Conservation (phyloP, 2,888 invertebrate species). For the Aspidapion aeneum region DNA sequence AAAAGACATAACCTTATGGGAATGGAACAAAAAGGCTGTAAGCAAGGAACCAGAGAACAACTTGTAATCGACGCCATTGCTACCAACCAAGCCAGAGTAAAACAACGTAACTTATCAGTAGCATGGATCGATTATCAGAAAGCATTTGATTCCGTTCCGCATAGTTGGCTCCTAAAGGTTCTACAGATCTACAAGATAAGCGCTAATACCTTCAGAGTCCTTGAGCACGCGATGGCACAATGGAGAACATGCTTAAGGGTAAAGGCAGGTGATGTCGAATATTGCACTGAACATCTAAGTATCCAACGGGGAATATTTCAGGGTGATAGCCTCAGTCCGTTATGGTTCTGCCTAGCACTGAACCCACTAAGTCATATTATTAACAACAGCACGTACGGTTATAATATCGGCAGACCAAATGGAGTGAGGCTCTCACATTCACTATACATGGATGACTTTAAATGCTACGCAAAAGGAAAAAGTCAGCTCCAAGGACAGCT, state of each 20-base stretch:
- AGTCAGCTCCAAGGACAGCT: too few relatives aligned
- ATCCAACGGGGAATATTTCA: slow-evolving; percentile 3
- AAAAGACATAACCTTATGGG: not conserved
- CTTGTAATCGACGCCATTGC: not conserved
- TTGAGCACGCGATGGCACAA: not conserved
- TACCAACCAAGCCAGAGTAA: not conserved
- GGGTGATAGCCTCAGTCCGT: slow-evolving; percentile 2
- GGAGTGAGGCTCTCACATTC: too few relatives aligned
- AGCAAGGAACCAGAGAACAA: not conserved
- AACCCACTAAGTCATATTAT: not conserved
- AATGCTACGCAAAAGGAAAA: too few relatives aligned
- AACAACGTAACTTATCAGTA: not conserved
- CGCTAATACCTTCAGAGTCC: not conserved
- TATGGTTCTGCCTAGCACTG: slow-evolving; percentile 6
- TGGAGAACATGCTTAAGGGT: too few relatives aligned
- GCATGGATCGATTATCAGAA: slow-evolving; percentile 3
- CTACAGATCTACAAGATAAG: not conserved
- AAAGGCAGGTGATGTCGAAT: not conserved
- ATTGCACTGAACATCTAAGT: not conserved
- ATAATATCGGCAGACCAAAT: too few relatives aligned
- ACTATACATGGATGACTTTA: too few relatives aligned
- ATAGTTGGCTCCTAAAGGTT: not conserved
- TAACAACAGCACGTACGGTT: too few relatives aligned
- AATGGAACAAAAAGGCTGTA: slow-evolving; percentile 5
- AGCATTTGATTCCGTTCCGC: slow-evolving; percentile 6